These are phyloP conservation scores for Anisognathus igniventris DNA, from an alignment of 2,797 vertebrate genomes.

Conservation along the genomic window DNA sequence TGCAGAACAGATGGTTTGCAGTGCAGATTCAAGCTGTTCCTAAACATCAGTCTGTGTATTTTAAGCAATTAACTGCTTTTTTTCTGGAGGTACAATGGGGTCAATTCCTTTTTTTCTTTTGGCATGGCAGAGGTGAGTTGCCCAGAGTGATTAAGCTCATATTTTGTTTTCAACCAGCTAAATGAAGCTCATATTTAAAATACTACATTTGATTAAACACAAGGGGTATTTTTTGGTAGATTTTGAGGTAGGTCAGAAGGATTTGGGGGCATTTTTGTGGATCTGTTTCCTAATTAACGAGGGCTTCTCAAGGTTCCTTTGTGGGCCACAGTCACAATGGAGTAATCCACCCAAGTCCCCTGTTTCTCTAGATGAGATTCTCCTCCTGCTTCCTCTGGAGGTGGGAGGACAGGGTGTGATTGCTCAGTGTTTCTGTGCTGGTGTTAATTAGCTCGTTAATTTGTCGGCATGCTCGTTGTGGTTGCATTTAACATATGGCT, in stretches of 20 bases:
- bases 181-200: background rate
- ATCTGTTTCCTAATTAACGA: background rate
- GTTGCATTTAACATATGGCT: background rate
- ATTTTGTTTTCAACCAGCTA: background rate
- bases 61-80: conserved; percentile 43
- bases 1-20: conserved; percentile 62
- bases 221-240: background rate
- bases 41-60: conserved; percentile 27
- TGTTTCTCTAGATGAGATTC: background rate
- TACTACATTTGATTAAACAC: background rate
- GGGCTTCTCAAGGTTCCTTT: background rate
- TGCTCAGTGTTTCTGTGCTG: background rate
- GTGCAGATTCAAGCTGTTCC: conserved; percentile 37
- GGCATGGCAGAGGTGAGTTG: background rate
- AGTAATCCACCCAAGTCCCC: background rate
- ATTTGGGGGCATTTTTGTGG: background rate
- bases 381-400: background rate
- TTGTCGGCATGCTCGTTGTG: background rate
- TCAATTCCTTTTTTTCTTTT: background rate
- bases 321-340: background rate
- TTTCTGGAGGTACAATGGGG: background rate
- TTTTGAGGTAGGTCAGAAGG: background rate
- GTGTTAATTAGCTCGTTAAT: background rate
- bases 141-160: background rate
- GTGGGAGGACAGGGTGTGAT: background rate